A percentile compares a stretch with the other conserved stretches of the same genome.
Conservation (phyloP, 2,888 invertebrate species). For the Hemithea aestivaria region DNA sequence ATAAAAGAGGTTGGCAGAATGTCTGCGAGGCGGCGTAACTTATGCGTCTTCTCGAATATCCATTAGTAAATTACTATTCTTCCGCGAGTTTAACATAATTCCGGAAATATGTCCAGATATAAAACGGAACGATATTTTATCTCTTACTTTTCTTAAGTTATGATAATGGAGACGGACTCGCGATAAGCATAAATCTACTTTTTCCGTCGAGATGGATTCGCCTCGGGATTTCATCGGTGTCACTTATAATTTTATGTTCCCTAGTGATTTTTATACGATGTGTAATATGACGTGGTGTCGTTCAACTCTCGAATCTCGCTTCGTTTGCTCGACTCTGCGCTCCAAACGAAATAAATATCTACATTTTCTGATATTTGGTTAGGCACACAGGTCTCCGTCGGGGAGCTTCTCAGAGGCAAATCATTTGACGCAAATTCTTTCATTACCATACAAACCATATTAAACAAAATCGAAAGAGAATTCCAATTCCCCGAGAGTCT, state of each 20-base stretch:
- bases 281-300: constrained; percentile 31
- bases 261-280: constrained; percentile 34
- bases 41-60: constrained; percentile 42
- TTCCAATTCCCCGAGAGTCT: constrained; percentile 10
- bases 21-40: constrained; percentile 41
- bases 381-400: constrained; percentile 2
- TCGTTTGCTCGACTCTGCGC: constrained; percentile 10
- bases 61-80: constrained; percentile 57
- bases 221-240: constrained; percentile 28
- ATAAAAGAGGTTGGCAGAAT: constrained; percentile 35
- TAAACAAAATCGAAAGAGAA: constrained; percentile 10
- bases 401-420: constrained; percentile 1
- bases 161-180: constrained; percentile 48
- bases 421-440: constrained; percentile 6
- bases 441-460: constrained; percentile 12
- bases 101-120: constrained; percentile 47
- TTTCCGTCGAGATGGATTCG: constrained; percentile 35
- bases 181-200: constrained; percentile 44
- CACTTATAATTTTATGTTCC: constrained; percentile 34
- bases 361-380: constrained; percentile 1
- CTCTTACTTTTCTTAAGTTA: constrained; percentile 48
- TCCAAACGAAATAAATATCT: constrained; percentile 1
- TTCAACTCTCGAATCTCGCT: constrained; percentile 31
- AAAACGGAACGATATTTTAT: constrained; percentile 43
- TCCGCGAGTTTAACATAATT: constrained; percentile 37